Base-by-base conservation (phyloP, 2,113 vertebrate genomes). In the Proteles cristata region DNA sequence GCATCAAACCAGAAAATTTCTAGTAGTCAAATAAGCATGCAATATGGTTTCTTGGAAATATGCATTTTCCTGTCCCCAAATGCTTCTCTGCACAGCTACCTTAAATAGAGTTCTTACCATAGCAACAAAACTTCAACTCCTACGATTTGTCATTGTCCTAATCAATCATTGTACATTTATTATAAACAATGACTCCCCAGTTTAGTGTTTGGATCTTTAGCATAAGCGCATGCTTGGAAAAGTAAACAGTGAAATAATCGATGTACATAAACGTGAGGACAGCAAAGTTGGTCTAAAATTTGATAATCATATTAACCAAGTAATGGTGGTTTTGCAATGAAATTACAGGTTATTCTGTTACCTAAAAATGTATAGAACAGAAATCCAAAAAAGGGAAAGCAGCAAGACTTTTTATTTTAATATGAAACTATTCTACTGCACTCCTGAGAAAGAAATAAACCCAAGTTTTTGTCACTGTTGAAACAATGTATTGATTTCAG, bases 11-110 rank as follows among this genome's bases (percentile, higher is more conserved):
- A 84, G 93, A 95, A 90, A 90, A 66, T 95, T 39, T 76, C 33
- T 69, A 73, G 80, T 91, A 93, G n/a, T 68, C 86, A 90, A 90
- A 95, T 23, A 61, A 95, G 97, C 95, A 98, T 97, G 97, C 84
- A 19, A 50, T 82, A 77, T 87, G 63, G 45, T 96, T 96, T 88
- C 93, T 93, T 97, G 87, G 76, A 96, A 92, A 96, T 94, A 88
- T 0, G 26, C 68, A 88, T 97, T 94, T 95, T 77, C 31, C 43
- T 25, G 39, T 82, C 28, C 87, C 74, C 28, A 66, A 90, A 65
- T 66, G 73, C 73, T 92, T 88, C 35, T 88, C 69, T 95, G 76
- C 77, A 69, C 12, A 95, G 66, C 61, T 95, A 74, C 71, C 8
- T n/a, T 82, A 82, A 73, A 81, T 53, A 92, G 50, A 95, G 8